Evolutionary conservation across 2,113 vertebrate species (phyloP).

Genomic region (Argyrosomus japonicus): DNA sequence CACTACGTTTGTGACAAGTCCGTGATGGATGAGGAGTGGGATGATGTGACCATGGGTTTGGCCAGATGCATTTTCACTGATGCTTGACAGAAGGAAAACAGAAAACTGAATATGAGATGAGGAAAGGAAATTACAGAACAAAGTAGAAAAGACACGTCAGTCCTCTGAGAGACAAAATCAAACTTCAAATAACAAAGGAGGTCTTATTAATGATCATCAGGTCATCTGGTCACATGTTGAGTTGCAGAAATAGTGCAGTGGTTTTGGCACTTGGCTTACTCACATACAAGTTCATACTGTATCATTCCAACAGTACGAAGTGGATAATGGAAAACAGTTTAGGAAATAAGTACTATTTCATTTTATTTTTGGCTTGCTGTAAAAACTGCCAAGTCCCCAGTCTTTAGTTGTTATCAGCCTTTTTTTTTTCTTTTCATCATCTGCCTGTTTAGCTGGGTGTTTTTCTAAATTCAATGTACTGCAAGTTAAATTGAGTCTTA

Average conservation of each 20-base stretch:
- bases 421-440: background rate
- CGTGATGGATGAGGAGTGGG: conserved; percentile 69
- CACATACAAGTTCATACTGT: background rate
- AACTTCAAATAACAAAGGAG: conserved; percentile 24
- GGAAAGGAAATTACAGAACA: conserved; percentile 26
- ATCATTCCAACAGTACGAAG: background rate
- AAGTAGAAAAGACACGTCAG: background rate
- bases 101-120: conserved; percentile 34
- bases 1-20: conserved; percentile 48
- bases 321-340: background rate
- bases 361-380: background rate
- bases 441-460: background rate
- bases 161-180: conserved; percentile 23
- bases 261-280: background rate
- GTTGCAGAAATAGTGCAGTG: background rate
- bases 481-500: background rate
- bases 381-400: background rate
- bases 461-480: background rate
- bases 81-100: conserved; percentile 44
- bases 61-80: conserved; percentile 50
- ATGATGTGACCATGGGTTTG: conserved; percentile 46
- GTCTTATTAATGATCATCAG: conserved; percentile 14
- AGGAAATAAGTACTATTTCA: background rate
- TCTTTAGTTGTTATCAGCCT: background rate
- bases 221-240: conserved; percentile 23